phyloP scores from a whole-genome alignment of 2,797 vertebrate species.

The Cyprinodon diabolis region DNA sequence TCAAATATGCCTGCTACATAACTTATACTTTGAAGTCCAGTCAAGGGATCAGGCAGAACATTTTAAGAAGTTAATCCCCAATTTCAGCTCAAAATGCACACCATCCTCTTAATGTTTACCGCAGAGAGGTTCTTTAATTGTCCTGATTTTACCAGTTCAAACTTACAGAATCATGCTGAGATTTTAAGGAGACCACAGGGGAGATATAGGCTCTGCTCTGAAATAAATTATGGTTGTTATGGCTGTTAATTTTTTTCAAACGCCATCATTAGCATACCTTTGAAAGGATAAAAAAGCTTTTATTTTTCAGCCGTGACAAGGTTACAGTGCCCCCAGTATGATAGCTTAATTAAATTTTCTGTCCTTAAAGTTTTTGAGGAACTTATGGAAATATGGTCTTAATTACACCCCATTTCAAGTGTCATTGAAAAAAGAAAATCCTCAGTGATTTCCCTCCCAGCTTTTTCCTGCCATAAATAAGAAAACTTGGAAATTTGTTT shows the following conservation, averaged over 20 bases:
- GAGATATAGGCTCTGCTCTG: conserved; percentile 31
- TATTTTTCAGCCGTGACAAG: conserved; percentile 49
- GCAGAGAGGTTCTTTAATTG: conserved; percentile 68
- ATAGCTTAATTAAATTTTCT: conserved; percentile 80
- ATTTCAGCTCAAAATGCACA: conserved; percentile 65
- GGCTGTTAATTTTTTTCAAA: conserved; percentile 53
- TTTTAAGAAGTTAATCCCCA: conserved; percentile 72
- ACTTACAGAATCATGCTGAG: conserved; percentile 46
- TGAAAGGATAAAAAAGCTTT: conserved; percentile 47
- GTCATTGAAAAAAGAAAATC: conserved; percentile 67
- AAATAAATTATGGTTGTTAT: conserved; percentile 2
- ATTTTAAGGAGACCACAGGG: conserved; percentile 45
- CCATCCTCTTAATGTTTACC: conserved; percentile 74
- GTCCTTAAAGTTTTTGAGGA: conserved; percentile 73
- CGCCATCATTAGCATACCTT: conserved; percentile 67
- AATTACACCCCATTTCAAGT: conserved; percentile 73
- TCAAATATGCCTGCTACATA: conserved; percentile 31
- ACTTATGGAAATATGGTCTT: conserved; percentile 78
- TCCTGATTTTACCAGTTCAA: conserved; percentile 60
- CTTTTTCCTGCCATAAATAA: conserved; percentile 25
- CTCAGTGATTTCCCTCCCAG: conserved; percentile 34
- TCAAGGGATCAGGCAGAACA: conserved; percentile 68
- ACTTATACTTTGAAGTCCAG: conserved; percentile 79
- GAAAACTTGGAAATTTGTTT: conserved; percentile 5
- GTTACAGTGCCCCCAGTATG: conserved; percentile 61